Evolutionary conservation across 2,888 invertebrate genomes (phyloP), one percentile per base, ranked within the genome.

Genomic region (Panzeria rudis): DNA sequence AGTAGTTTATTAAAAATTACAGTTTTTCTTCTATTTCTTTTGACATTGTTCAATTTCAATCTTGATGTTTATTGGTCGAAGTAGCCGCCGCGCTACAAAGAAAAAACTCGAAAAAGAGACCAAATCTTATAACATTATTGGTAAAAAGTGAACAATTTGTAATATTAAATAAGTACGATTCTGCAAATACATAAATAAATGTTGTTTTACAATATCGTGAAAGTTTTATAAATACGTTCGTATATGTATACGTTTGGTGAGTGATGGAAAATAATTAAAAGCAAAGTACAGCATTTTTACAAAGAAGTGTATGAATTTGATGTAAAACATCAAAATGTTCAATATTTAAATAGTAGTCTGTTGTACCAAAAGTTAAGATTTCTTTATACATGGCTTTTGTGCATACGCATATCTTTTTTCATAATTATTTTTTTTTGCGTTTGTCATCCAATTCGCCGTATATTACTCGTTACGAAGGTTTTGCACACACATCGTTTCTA

Each of bases 1-100:
- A 56, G 81, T 75, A 68, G 17, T 52, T 59, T 41, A 38, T 64
- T 50, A 52, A 78, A 54, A 47, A 62, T 41, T 17, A 50, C 11
- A 15, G 23, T 17, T 71, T 78, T 75, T 71, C 20, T 38, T 64
- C 7, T 23, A 56, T 35, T 61, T 59, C 35, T 41, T 11, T n/a
- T 66, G 72, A 72, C 72, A 79, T 69, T 84, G 69, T 72, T 71
- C 35, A 52, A 62, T 52, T 54, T 78, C 15, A 9, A 20, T 64
- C 3, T 72, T 47, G 35, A 79, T 72, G 71, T 79, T 80, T 73
- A 50, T 80, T 84, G 71, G 71, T 75, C n/a, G 68, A 79, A 76
- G 32, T 62, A 75, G 79, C 72, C 79, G 86, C 83, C 83, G 86
- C 79, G 80, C 83, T 66, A 76, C 76, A 79, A 77, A 68, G 50